These are phyloP conservation scores for Rhineura floridana DNA, from an alignment of 2,113 vertebrate genomes.

Conservation along the genomic window DNA sequence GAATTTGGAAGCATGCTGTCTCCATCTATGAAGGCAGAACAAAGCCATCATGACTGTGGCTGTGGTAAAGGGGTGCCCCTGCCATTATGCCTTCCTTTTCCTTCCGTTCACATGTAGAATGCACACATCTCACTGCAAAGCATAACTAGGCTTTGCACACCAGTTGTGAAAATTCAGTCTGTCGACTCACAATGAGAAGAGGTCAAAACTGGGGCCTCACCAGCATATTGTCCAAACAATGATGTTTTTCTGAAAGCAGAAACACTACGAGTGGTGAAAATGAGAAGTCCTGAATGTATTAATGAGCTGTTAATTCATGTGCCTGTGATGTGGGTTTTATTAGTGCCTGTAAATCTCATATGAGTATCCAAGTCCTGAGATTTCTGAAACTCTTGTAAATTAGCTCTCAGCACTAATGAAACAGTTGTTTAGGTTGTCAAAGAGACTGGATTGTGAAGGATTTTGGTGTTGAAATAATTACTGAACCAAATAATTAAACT, in stretches of 20 bases:
- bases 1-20: no score
- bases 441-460: constrained; percentile 68
- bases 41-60: neutral
- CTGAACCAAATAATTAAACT: constrained; percentile 83
- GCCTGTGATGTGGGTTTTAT: constrained; percentile 71
- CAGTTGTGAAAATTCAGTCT: no score
- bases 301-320: constrained; percentile 77
- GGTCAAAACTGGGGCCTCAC: neutral
- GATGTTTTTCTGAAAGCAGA: neutral
- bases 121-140: no score
- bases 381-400: constrained; percentile 80
- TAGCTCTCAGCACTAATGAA: constrained; percentile 77
- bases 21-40: no score
- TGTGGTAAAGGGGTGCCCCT: constrained; percentile 7
- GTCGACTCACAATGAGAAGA: neutral
- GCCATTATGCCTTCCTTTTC: constrained; percentile 10
- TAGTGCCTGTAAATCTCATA: constrained; percentile 76
- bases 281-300: constrained; percentile 46
- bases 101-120: no score
- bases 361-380: constrained; percentile 73
- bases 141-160: no score
- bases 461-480: constrained; percentile 76
- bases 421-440: constrained; percentile 77
- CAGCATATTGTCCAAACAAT: neutral
- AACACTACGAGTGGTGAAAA: neutral